Evolutionary conservation across 1,140 invertebrate genomes (phyloP).

Genomic region (Drosophila ohnishii): DNA sequence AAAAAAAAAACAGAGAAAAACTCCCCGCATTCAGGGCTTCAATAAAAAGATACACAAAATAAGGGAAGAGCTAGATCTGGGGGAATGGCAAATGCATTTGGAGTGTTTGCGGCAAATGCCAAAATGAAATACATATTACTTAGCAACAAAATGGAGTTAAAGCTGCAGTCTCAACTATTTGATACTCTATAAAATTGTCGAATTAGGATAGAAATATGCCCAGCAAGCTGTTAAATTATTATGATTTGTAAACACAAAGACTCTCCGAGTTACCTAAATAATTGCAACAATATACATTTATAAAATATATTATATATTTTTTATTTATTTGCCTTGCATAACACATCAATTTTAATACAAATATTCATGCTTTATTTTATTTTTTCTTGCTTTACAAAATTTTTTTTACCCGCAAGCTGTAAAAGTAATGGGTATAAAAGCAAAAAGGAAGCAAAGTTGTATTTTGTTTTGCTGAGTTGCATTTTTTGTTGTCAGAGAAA

Average conservation of each 20-base stretch:
- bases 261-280: not conserved
- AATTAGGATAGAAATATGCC: not conserved
- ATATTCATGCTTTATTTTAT: not conserved
- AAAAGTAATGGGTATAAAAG: conserved; percentile 4
- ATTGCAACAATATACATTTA: too few species aligned
- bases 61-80: conserved; percentile 33
- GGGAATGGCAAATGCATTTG: conserved; percentile 77
- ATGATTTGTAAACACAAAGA: not conserved
- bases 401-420: not conserved
- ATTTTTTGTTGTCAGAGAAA: conserved; percentile 49
- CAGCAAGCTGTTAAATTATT: not conserved
- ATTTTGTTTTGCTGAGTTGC: conserved; percentile 76
- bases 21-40: conserved; percentile 16
- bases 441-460: conserved; percentile 41
- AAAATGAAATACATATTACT: conserved; percentile 81
- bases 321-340: not conserved
- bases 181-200: not conserved
- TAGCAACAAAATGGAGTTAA: conserved; percentile 51
- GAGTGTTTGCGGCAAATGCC: conserved; percentile 78
- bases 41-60: conserved; percentile 49
- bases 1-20: not conserved
- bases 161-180: not conserved
- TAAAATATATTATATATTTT: not conserved
- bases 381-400: not conserved
- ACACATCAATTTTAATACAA: not conserved